Percentiles rank a stretch among this genome's conserved stretches.
phyloP scores from a whole-genome alignment of 2,797 vertebrate species.

The Cheirogaleus major region DNA sequence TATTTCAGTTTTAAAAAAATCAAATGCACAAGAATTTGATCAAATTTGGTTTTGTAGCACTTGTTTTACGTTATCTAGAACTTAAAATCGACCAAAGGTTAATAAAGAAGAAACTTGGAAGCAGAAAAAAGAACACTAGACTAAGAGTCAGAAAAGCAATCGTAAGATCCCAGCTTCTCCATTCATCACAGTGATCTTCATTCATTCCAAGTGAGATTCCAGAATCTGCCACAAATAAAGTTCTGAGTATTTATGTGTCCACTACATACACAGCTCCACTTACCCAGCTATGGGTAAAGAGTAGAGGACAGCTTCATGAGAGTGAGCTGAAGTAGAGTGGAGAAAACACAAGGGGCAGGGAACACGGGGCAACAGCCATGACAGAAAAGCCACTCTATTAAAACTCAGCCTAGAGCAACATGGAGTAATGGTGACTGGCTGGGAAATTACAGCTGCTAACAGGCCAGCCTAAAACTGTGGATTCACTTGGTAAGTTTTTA shows the following conservation, averaged over 20 bases:
- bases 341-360: neutral
- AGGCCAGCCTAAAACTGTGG: neutral
- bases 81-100: constrained; percentile 35
- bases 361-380: neutral
- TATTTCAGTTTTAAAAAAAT: neutral
- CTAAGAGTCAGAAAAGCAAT: constrained; percentile 26
- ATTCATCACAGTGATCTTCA: constrained; percentile 9
- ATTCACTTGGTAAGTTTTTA: neutral
- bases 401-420: neutral
- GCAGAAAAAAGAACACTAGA: neutral
- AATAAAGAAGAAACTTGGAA: neutral
- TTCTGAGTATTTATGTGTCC: neutral
- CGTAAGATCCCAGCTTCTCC: neutral
- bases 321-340: neutral
- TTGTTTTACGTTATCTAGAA: constrained; percentile 25
- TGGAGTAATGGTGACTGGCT: neutral
- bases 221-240: constrained; percentile 42
- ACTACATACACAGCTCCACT: neutral
- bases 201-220: constrained; percentile 27
- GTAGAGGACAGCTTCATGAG: neutral
- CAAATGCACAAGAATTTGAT: constrained; percentile 41
- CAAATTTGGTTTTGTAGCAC: neutral
- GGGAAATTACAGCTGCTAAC: neutral
- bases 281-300: neutral
- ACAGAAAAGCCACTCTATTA: constrained; percentile 4